Conservation (phyloP, 2,888 invertebrate genomes). For the Zelleria hepariella region DNA sequence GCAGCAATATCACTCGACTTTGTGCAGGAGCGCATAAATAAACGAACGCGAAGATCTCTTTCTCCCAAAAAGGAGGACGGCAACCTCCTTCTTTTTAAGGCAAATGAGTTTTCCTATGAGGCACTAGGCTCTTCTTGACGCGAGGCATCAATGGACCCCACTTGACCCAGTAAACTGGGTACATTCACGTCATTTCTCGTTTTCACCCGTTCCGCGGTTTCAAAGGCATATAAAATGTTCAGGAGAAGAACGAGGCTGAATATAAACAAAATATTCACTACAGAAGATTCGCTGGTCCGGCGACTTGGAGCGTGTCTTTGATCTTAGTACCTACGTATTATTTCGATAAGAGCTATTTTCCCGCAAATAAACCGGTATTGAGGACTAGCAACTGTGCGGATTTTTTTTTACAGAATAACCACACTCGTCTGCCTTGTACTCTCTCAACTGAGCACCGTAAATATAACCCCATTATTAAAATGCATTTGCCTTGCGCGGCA, state of each 20-base stretch:
- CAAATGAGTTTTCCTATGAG: not conserved
- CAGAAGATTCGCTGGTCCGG: no score
- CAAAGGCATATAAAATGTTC: conserved; percentile 52
- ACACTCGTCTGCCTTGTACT: no score
- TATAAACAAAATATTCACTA: not conserved
- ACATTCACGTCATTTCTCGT: conserved; percentile 49
- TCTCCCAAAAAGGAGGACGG: not conserved
- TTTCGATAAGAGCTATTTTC: no score
- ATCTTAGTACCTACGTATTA: no score
- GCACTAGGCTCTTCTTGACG: not conserved
- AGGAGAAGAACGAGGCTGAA: conserved; percentile 31
- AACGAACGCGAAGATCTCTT: not conserved
- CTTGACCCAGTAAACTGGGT: conserved; percentile 52
- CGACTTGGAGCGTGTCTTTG: no score
- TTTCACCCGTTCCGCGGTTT: conserved; percentile 33
- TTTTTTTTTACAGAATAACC: no score
- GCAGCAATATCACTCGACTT: no score
- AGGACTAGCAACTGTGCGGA: no score
- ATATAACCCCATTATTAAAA: no score
- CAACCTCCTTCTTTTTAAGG: not conserved
- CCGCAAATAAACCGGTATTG: no score
- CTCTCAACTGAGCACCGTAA: no score
- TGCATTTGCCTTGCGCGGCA: no score
- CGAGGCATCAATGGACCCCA: conserved; percentile 16
- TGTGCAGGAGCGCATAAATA: not conserved